Evolutionary conservation across 1,140 invertebrate species (phyloP).

Genomic region (Plodia interpunctella): DNA sequence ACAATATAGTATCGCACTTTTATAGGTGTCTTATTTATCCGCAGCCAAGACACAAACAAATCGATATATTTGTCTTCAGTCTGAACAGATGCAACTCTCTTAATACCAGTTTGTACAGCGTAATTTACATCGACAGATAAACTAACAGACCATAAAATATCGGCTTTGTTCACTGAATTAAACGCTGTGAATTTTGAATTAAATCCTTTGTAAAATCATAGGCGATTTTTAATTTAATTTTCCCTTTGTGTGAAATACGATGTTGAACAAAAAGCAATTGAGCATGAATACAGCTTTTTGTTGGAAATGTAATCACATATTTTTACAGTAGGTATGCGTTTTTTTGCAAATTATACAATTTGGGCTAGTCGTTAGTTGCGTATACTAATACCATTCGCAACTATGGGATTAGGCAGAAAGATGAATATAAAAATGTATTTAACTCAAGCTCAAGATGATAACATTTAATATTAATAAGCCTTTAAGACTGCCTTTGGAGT

Average conservation of each 20-base stretch:
- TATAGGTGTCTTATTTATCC: not conserved
- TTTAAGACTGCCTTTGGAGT: no score
- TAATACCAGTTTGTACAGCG: not conserved
- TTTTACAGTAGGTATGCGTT: not conserved
- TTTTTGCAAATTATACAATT: not conserved
- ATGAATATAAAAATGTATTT: no score
- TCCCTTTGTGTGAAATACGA: not conserved
- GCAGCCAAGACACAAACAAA: not conserved
- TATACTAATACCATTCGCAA: no score
- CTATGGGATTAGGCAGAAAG: no score
- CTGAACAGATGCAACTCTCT: not conserved
- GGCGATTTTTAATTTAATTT: not conserved
- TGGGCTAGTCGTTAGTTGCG: no score
- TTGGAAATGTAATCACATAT: not conserved
- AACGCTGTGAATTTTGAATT: not conserved
- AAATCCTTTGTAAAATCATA: not conserved
- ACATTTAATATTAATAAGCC: no score
- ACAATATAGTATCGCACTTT: no score
- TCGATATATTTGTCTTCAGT: not conserved
- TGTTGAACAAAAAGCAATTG: not conserved
- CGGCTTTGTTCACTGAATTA: not conserved
- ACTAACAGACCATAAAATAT: not conserved
- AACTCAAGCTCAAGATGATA: no score
- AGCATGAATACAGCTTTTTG: not conserved
- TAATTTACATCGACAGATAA: slow-evolving; percentile 5